Evolutionary conservation across 1,140 invertebrate genomes (phyloP).

Genomic region (Sinella curviseta): DNA sequence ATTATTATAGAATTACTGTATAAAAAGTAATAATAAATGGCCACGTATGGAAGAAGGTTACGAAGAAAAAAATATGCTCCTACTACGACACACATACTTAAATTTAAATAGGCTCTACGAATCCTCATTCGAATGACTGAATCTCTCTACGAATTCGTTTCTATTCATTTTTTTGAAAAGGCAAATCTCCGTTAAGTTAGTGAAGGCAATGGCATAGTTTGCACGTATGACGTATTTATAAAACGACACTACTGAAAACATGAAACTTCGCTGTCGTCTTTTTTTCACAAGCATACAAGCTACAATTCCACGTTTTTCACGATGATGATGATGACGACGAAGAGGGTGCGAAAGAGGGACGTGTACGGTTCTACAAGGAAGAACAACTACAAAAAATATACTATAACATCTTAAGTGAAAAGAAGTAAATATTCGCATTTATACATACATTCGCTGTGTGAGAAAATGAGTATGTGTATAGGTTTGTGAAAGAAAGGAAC

Average conservation of each 20-base stretch:
- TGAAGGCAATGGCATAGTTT: background rate
- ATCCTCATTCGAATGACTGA: slow-evolving; percentile 20
- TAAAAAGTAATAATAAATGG: slow-evolving; percentile 15
- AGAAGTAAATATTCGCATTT: background rate
- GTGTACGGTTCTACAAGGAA: too few species aligned
- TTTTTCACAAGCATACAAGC: too few species aligned
- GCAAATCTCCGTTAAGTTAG: slow-evolving; percentile 2
- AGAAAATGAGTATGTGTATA: too few species aligned
- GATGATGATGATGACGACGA: background rate
- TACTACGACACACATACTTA: background rate
- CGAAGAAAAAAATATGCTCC: background rate
- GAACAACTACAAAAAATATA: too few species aligned
- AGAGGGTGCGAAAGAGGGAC: too few species aligned
- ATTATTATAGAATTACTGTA: slow-evolving; percentile 8
- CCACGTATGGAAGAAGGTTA: background rate
- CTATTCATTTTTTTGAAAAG: slow-evolving; percentile 7
- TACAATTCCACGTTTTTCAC: too few species aligned
- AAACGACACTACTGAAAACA: too few species aligned
- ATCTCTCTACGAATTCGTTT: background rate
- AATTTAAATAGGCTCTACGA: background rate
- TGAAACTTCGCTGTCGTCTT: too few species aligned
- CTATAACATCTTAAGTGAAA: too few species aligned
- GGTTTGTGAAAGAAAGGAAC: too few species aligned
- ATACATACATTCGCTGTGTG: background rate
- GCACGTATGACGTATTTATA: too few species aligned